phyloP scores from a whole-genome alignment of 2,113 vertebrate species.

The Poicephalus meyeri region DNA sequence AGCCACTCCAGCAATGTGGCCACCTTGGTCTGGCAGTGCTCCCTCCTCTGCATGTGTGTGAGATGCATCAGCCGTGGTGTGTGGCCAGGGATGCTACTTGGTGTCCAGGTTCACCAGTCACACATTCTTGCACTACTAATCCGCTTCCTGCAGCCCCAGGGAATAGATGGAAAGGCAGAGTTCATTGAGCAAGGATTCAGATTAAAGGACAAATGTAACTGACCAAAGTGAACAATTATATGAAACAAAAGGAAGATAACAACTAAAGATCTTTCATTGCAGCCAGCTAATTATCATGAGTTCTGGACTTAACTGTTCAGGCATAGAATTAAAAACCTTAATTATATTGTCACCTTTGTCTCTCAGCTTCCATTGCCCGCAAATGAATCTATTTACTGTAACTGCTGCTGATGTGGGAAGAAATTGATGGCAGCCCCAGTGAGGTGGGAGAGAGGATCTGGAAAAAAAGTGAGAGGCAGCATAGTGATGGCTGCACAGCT shows the following conservation, averaged over 20 bases:
- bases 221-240: constrained; percentile 77
- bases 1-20: accelerated
- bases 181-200: constrained; percentile 19
- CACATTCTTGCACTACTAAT: neutral
- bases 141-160: neutral
- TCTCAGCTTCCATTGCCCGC: constrained; percentile 78
- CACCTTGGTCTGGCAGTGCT: accelerated
- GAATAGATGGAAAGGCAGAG: constrained; percentile 28
- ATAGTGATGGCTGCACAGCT: constrained; percentile 65
- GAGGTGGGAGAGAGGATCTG: constrained; percentile 67
- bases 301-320: constrained; percentile 96
- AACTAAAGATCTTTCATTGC: constrained; percentile 92
- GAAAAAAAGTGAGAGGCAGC: constrained; percentile 21
- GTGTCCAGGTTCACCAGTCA: accelerated
- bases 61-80: accelerated
- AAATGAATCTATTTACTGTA: constrained; percentile 85
- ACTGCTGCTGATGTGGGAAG: constrained; percentile 80
- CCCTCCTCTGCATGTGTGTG: accelerated
- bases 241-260: constrained; percentile 86
- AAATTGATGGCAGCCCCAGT: constrained; percentile 80
- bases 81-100: accelerated
- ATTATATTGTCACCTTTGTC: constrained; percentile 96
- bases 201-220: constrained; percentile 74
- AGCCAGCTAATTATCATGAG: constrained; percentile 94
- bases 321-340: constrained; percentile 99